Evolutionary conservation across 2,797 vertebrate genomes (phyloP).

Genomic region (Balearica regulorum): DNA sequence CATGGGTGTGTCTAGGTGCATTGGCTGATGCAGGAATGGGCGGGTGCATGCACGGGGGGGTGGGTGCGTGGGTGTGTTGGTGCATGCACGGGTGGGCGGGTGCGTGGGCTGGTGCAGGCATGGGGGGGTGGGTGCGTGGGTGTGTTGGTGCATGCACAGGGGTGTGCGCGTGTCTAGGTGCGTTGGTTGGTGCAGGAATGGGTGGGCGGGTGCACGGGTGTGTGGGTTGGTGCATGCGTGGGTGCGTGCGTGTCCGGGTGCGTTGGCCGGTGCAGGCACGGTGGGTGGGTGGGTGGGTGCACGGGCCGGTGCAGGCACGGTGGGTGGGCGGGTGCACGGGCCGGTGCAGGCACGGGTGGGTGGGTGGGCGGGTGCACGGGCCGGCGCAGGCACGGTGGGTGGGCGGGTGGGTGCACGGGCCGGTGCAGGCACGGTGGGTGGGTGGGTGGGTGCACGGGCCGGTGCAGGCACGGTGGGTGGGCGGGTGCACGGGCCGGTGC

Average conservation of each 20-base stretch:
- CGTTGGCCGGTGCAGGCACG: neutral
- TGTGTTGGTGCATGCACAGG: fast-evolving
- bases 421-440: no score
- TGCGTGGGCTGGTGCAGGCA: neutral
- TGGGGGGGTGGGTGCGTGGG: neutral
- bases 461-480: neutral
- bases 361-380: neutral
- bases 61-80: no score
- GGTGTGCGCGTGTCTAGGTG: neutral
- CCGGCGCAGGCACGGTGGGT: neutral
- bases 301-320: neutral
- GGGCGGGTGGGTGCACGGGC: no score
- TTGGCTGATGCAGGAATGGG: no score
- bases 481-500: no score
- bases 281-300: no score
- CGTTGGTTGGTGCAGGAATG: neutral
- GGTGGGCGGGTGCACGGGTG: no score
- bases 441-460: neutral
- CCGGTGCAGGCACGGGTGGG: neutral
- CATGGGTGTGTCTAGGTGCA: neutral
- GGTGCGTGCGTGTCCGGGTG: neutral
- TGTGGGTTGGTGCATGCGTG: fast-evolving
- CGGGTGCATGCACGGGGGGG: neutral
- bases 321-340: neutral
- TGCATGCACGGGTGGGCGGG: no score